Evolutionary conservation across 1,140 invertebrate genomes (phyloP).

Genomic region (Pseudoatta argentina): DNA sequence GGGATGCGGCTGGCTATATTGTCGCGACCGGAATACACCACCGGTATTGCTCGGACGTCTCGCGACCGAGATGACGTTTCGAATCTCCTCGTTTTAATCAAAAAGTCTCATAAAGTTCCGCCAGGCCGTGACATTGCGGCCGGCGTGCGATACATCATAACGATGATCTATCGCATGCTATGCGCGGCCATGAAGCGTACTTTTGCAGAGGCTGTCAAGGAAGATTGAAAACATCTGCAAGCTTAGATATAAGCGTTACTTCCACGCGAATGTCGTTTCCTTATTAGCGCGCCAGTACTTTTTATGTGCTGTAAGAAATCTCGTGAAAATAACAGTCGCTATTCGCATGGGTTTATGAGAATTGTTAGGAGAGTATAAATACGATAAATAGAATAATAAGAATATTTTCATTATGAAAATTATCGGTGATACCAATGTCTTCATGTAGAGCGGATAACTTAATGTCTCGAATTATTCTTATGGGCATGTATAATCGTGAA

Average conservation of each 20-base stretch:
- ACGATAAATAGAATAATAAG: background rate
- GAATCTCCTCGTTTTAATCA: conserved; percentile 72
- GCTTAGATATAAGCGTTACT: conserved; percentile 27
- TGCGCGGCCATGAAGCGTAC: conserved; percentile 3
- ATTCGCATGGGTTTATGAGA: background rate
- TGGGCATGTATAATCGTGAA: conserved; percentile 23
- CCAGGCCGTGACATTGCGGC: conserved; percentile 32
- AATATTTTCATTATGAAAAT: conserved; percentile 38
- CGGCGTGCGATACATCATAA: conserved; percentile 47
- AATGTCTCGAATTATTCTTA: conserved; percentile 32
- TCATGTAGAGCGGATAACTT: conserved; percentile 12
- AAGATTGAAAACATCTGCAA: conserved; percentile 45
- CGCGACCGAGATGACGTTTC: conserved; percentile 43
- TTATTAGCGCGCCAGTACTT: conserved; percentile 17
- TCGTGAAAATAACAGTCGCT: background rate
- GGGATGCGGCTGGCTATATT: conserved; percentile 23
- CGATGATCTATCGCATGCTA: conserved; percentile 66
- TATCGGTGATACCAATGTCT: background rate
- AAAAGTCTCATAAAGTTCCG: conserved; percentile 73
- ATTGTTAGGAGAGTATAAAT: background rate
- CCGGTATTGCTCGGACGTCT: conserved; percentile 48
- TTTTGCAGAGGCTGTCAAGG: conserved; percentile 27
- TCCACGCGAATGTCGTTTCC: conserved; percentile 9
- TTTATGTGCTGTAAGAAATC: background rate
- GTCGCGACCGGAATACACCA: conserved; percentile 47